These are phyloP conservation scores for Drosophila carrolli DNA, from an alignment of 1,140 invertebrate genomes.

Conservation along the genomic window DNA sequence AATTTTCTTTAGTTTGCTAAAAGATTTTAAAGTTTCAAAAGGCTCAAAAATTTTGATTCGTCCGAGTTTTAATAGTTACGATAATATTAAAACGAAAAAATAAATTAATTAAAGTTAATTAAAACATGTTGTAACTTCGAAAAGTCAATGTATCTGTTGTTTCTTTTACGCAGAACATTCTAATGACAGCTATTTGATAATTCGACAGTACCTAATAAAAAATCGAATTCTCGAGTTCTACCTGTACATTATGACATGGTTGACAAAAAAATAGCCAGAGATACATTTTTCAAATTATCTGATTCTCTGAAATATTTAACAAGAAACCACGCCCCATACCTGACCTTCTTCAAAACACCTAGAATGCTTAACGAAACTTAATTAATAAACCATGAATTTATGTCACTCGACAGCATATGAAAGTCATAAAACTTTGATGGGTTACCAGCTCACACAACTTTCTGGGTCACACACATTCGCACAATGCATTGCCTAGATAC, in stretches of 20 bases:
- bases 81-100: too few relatives aligned
- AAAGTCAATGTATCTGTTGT: too few relatives aligned
- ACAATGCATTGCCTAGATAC: conserved; percentile 8
- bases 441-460: conserved; percentile 33
- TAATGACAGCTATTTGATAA: too few relatives aligned
- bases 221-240: too few relatives aligned
- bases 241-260: background rate
- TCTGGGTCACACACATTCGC: conserved; percentile 33
- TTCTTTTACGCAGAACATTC: too few relatives aligned
- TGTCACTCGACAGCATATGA: conserved; percentile 54
- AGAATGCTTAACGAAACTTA: conserved; percentile 47
- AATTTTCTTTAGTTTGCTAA: too few relatives aligned
- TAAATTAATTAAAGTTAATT: too few relatives aligned
- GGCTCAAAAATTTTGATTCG: too few relatives aligned
- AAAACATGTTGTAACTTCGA: too few relatives aligned
- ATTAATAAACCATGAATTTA: conserved; percentile 65
- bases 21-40: too few relatives aligned
- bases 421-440: conserved; percentile 60
- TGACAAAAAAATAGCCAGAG: background rate
- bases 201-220: too few relatives aligned
- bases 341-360: conserved; percentile 14
- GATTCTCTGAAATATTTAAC: conserved; percentile 12
- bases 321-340: conserved; percentile 12
- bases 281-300: background rate
- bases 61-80: too few relatives aligned